These are phyloP conservation scores for Conops quadrifasciatus DNA, from an alignment of 2,888 invertebrate genomes.

Conservation along the genomic window DNA sequence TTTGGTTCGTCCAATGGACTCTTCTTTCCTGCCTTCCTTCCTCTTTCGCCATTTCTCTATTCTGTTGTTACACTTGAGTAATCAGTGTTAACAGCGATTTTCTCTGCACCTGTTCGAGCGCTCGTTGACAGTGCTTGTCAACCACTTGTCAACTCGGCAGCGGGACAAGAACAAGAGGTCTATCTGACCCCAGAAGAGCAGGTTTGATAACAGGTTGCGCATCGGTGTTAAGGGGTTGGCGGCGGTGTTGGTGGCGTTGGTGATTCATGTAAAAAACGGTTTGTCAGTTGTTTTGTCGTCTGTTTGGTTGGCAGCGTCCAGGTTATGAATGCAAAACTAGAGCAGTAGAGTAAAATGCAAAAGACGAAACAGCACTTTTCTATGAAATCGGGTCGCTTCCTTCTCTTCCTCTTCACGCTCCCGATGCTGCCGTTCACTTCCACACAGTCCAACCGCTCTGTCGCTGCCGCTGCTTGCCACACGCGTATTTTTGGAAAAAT, in stretches of 20 bases:
- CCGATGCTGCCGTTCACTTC: too few relatives aligned
- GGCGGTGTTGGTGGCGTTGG: neutral
- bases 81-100: constrained; percentile 4
- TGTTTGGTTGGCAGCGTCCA: neutral
- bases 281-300: neutral
- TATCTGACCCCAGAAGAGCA: neutral
- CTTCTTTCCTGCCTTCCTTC: too few relatives aligned
- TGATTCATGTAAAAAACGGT: too few relatives aligned
- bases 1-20: too few relatives aligned
- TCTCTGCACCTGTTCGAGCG: neutral
- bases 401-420: neutral
- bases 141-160: neutral
- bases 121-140: neutral
- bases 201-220: neutral
- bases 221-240: neutral
- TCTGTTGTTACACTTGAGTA: constrained; percentile 5
- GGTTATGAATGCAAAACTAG: neutral
- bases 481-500: constrained; percentile 43
- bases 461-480: constrained; percentile 34
- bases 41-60: too few relatives aligned
- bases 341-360: neutral
- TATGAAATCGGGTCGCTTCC: neutral
- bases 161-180: neutral
- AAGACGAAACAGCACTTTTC: neutral
- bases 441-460: neutral